Percentiles rank a stretch among this genome's conserved stretches.
Conservation (phyloP, 2,888 invertebrate species). For the Gisinianus flammeolus region DNA sequence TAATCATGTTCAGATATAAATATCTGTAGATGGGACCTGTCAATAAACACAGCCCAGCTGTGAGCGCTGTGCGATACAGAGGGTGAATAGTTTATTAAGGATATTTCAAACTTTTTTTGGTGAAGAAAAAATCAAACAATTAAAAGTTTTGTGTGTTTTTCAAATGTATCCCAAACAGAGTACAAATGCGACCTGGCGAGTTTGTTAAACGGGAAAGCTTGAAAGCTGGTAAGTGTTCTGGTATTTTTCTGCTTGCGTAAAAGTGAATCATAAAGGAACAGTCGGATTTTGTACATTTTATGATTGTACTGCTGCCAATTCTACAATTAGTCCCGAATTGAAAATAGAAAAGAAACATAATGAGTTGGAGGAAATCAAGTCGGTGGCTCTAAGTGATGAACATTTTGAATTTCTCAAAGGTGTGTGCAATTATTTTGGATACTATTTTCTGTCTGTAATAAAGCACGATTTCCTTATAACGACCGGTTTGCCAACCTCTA, state of each 20-base stretch:
- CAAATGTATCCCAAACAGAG: too few relatives aligned
- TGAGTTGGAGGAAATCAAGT: not conserved
- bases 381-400: not conserved
- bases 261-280: too few relatives aligned
- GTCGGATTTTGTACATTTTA: not conserved
- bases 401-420: constrained; percentile 25
- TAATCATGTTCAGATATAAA: too few relatives aligned
- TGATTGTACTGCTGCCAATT: not conserved
- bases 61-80: constrained; percentile 14
- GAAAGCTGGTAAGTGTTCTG: constrained; percentile 16
- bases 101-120: not conserved
- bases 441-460: too few relatives aligned
- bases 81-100: not conserved
- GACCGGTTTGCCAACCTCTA: not conserved
- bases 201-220: constrained; percentile 2
- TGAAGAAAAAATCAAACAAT: not conserved
- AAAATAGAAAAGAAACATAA: not conserved
- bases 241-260: not conserved
- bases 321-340: not conserved
- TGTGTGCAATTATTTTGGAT: too few relatives aligned
- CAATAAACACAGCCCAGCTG: constrained; percentile 1
- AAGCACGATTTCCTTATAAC: too few relatives aligned
- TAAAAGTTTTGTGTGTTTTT: not conserved
- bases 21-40: constrained; percentile 11
- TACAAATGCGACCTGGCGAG: constrained; percentile 17